phyloP scores from a whole-genome alignment of 2,797 vertebrate species.

The Tarsius wallacei region DNA sequence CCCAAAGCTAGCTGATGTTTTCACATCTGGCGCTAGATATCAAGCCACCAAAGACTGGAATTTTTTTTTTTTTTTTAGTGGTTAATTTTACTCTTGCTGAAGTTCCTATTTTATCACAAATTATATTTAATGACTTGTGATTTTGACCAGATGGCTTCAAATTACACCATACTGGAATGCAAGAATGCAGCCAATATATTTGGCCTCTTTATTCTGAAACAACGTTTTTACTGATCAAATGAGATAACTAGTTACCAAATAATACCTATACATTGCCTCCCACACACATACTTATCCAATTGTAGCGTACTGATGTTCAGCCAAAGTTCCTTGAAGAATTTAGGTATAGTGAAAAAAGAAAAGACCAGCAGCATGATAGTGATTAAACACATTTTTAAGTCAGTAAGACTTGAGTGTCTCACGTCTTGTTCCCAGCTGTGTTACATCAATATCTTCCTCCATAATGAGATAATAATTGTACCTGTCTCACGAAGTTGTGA shows the following conservation, averaged over 20 bases:
- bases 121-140: constrained; percentile 72
- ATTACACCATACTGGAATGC: background rate
- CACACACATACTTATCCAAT: background rate
- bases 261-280: constrained; percentile 36
- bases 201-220: constrained; percentile 57
- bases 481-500: background rate
- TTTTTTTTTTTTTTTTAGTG: constrained; percentile 21
- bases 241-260: constrained; percentile 59
- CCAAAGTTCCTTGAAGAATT: constrained; percentile 52
- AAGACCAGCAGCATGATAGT: background rate
- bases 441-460: background rate
- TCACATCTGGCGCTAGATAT: constrained; percentile 65
- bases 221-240: constrained; percentile 60
- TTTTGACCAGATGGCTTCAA: constrained; percentile 78
- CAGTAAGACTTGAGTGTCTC: background rate
- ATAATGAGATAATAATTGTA: background rate
- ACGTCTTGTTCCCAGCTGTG: background rate
- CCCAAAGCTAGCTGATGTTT: constrained; percentile 51
- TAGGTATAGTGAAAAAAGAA: constrained; percentile 20
- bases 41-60: constrained; percentile 11
- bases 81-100: constrained; percentile 37
- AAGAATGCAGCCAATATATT: constrained; percentile 50
- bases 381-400: constrained; percentile 18
- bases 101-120: constrained; percentile 70
- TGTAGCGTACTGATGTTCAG: constrained; percentile 44